phyloP scores from a whole-genome alignment of 2,797 vertebrate genomes.

The Pitangus sulphuratus region DNA sequence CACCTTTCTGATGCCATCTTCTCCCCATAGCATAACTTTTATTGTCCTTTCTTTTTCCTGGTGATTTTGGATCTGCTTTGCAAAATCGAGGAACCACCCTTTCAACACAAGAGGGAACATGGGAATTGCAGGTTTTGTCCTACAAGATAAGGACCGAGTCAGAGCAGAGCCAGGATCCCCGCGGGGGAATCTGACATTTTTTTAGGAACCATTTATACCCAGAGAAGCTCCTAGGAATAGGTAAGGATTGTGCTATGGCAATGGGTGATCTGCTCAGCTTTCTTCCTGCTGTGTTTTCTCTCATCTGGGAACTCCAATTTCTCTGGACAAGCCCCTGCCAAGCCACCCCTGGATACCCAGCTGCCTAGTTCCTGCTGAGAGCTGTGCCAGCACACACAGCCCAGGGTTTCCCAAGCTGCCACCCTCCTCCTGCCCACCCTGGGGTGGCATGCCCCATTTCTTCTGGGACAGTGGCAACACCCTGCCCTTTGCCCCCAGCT shows the following conservation, averaged over 20 bases:
- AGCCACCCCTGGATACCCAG: fast-evolving
- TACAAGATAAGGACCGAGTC: neutral
- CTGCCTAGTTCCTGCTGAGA: neutral
- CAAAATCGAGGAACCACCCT: neutral
- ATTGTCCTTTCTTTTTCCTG: neutral
- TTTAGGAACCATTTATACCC: neutral
- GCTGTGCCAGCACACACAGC: neutral
- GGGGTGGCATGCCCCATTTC: neutral
- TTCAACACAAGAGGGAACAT: neutral
- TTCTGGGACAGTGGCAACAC: neutral
- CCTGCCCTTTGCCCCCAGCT: neutral
- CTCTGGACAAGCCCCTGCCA: fast-evolving
- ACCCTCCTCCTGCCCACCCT: neutral
- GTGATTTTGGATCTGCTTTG: neutral
- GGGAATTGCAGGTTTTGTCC: neutral
- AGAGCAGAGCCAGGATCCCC: neutral
- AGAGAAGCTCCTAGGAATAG: neutral
- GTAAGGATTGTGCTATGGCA: neutral
- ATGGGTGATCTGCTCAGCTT: neutral
- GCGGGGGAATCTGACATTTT: fast-evolving
- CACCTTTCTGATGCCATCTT: neutral
- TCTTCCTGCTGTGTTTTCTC: neutral
- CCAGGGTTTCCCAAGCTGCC: neutral
- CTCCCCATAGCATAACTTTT: neutral
- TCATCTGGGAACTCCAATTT: neutral